Evolutionary conservation across 1,140 invertebrate genomes (phyloP).

Genomic region (Helicoverpa armigera): DNA sequence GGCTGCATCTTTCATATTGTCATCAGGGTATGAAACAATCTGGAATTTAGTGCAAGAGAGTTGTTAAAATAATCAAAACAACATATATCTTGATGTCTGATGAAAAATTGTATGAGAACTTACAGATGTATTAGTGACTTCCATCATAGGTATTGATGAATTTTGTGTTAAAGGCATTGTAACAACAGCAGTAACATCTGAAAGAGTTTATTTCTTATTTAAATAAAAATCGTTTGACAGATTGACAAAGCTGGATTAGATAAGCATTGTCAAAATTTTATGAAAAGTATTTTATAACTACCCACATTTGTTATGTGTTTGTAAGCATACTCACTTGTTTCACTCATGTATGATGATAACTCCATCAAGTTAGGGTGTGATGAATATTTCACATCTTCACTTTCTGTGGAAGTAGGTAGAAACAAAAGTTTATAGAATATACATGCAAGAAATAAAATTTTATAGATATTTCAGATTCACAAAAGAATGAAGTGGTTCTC

Average conservation of each 20-base stretch:
- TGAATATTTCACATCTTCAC: slow-evolving; percentile 78
- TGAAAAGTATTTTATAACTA: slow-evolving; percentile 28
- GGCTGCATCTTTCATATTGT: slow-evolving; percentile 77
- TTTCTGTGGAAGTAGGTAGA: slow-evolving; percentile 68
- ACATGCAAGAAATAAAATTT: neutral
- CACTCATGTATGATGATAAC: slow-evolving; percentile 82
- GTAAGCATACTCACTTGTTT: slow-evolving; percentile 76
- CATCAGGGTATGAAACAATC: slow-evolving; percentile 83
- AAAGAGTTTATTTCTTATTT: slow-evolving; percentile 44
- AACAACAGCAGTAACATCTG: slow-evolving; percentile 73
- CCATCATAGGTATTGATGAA: slow-evolving; percentile 82
- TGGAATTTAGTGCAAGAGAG: slow-evolving; percentile 59
- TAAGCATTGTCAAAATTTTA: neutral
- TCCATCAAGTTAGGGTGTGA: slow-evolving; percentile 82
- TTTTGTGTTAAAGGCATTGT: slow-evolving; percentile 82
- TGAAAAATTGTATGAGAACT: slow-evolving; percentile 54
- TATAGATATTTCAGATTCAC: neutral
- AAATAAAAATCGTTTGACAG: neutral
- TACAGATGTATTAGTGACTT: slow-evolving; percentile 82
- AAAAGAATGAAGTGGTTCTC: too few species aligned
- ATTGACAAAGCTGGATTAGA: neutral
- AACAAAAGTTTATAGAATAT: neutral
- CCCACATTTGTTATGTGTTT: slow-evolving; percentile 4
- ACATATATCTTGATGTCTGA: slow-evolving; percentile 3
- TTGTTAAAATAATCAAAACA: slow-evolving; percentile 11